These are phyloP conservation scores for Eudyptes chrysolophus DNA, from an alignment of 2,113 vertebrate genomes.

Conservation along the genomic window DNA sequence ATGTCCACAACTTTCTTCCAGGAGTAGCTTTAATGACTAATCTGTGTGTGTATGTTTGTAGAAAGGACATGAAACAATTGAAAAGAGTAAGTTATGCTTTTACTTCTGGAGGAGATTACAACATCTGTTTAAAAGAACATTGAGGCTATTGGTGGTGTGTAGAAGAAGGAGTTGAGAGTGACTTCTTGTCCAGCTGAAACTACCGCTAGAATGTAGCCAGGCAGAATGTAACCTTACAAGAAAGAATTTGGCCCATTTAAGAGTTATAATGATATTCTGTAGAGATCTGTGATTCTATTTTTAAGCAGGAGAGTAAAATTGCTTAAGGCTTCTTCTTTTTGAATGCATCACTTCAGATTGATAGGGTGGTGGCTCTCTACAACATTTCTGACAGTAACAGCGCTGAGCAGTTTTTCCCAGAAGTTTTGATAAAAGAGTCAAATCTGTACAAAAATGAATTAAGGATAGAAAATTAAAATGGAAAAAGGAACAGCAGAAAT, in stretches of 20 bases:
- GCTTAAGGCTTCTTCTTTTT: background rate
- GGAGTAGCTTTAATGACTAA: background rate
- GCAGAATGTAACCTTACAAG: background rate
- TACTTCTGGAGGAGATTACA: background rate
- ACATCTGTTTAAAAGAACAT: background rate
- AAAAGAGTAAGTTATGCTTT: background rate
- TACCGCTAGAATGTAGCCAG: background rate
- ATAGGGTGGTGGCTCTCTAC: background rate
- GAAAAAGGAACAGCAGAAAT: background rate
- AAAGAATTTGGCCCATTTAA: background rate
- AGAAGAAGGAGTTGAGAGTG: background rate
- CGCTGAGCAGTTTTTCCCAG: background rate
- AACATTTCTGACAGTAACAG: background rate
- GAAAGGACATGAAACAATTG: background rate
- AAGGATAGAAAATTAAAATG: background rate
- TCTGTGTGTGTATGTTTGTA: background rate
- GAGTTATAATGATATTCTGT: background rate
- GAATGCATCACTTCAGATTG: background rate
- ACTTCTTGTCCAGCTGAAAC: background rate
- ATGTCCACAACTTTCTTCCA: background rate
- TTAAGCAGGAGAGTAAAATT: background rate
- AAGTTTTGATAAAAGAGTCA: background rate
- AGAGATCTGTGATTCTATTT: background rate
- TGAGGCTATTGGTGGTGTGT: background rate
- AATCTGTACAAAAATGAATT: background rate